phyloP scores from a whole-genome alignment of 1,140 invertebrate genomes.

The Calephelis nemesis region DNA sequence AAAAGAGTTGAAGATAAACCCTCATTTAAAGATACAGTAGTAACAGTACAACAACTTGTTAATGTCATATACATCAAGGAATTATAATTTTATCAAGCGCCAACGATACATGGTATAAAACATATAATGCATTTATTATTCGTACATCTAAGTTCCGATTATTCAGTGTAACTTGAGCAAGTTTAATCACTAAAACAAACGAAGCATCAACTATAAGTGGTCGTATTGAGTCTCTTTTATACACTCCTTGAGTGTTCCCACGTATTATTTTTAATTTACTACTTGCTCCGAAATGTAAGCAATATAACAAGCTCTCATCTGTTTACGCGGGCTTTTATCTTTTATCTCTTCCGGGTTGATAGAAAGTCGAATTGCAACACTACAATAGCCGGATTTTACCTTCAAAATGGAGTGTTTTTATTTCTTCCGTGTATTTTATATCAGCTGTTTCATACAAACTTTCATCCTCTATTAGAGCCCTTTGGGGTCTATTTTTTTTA shows the following conservation, averaged over 20 bases:
- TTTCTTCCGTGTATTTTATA: too few relatives aligned
- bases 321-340: conserved; percentile 31
- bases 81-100: neutral
- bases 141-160: neutral
- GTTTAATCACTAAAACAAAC: neutral
- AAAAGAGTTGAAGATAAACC: too few relatives aligned
- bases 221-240: conserved; percentile 12
- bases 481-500: too few relatives aligned
- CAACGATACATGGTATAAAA: too few relatives aligned
- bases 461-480: too few relatives aligned
- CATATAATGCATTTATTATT: too few relatives aligned
- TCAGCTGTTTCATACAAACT: too few relatives aligned
- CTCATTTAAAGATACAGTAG: too few relatives aligned
- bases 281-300: conserved; percentile 11
- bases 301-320: conserved; percentile 16
- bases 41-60: too few relatives aligned
- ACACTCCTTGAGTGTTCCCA: conserved; percentile 33
- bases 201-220: conserved; percentile 3
- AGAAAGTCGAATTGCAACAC: conserved; percentile 13
- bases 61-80: neutral
- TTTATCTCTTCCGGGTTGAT: conserved; percentile 36
- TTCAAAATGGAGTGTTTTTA: too few relatives aligned
- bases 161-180: neutral
- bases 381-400: too few relatives aligned
- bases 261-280: conserved; percentile 31